phyloP scores from a whole-genome alignment of 2,113 vertebrate species.

The Nerophis lumbriciformis region DNA sequence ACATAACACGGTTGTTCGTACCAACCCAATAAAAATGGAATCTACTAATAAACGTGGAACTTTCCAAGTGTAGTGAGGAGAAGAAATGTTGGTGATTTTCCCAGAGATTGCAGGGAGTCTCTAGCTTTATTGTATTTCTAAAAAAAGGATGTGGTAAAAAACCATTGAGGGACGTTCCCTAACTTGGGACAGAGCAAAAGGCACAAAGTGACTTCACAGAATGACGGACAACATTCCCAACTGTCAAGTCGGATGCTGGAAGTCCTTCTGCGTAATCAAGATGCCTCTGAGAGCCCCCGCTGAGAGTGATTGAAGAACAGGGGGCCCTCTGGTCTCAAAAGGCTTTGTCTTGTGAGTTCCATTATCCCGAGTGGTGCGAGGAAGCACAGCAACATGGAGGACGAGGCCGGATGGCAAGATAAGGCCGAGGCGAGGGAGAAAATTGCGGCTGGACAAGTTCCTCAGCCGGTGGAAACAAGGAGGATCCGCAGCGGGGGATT shows the following conservation, averaged over 20 bases:
- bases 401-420: constrained; percentile 18
- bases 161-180: no score
- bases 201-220: no score
- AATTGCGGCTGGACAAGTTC: constrained; percentile 28
- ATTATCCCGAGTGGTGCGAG: constrained; percentile 41
- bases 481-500: constrained; percentile 43
- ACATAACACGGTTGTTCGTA: no score
- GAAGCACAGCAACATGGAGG: constrained; percentile 27
- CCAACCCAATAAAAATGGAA: no score
- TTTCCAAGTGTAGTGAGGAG: no score
- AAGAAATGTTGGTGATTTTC: background rate
- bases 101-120: no score
- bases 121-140: no score
- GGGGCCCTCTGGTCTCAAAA: constrained; percentile 33
- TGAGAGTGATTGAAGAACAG: constrained; percentile 39
- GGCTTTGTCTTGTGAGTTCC: constrained; percentile 44
- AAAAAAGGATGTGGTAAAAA: no score
- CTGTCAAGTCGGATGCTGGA: constrained; percentile 45
- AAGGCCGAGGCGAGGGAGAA: constrained; percentile 29
- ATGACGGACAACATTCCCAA: constrained; percentile 37
- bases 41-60: no score
- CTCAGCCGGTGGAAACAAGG: constrained; percentile 19
- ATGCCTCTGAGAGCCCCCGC: constrained; percentile 52
- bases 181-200: no score
- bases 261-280: constrained; percentile 55